Evolutionary conservation across 2,888 invertebrate species (phyloP).

Genomic region (Teleogryllus oceanicus): DNA sequence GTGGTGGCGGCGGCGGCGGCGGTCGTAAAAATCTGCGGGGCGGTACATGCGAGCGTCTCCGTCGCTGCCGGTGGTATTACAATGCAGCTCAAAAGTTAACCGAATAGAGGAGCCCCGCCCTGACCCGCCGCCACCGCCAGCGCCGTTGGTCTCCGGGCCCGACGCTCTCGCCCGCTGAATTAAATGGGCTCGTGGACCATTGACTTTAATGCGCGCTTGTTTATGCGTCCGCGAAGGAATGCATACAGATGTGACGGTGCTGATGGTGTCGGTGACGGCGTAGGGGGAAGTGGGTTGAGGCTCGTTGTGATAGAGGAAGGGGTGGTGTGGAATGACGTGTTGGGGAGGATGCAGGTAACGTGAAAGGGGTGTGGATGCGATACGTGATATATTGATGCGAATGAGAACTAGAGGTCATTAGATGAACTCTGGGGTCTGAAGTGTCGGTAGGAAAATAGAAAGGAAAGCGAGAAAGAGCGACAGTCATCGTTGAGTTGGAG

Average conservation of each 20-base stretch:
- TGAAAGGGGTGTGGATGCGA: no score
- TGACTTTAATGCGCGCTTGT: constrained; percentile 18
- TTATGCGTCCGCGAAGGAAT: background rate
- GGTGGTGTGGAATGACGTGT: no score
- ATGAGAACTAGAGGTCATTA: no score
- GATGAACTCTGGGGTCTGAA: no score
- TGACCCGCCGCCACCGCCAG: background rate
- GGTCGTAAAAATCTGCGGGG: background rate
- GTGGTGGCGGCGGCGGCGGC: background rate
- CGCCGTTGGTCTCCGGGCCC: background rate
- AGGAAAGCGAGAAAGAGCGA: background rate
- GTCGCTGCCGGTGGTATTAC: no score
- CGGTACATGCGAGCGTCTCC: background rate
- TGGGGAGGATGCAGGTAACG: no score
- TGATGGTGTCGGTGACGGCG: background rate
- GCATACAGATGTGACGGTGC: constrained; percentile 1
- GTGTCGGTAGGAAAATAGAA: background rate
- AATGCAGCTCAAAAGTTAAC: background rate
- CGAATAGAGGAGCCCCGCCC: background rate
- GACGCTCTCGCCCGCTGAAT: background rate
- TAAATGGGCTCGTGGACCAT: background rate
- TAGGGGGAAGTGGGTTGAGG: no score
- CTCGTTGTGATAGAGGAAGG: no score
- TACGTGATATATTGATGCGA: no score
- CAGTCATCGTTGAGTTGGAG: background rate